These are phyloP conservation scores for Podarcis raffonei DNA, from an alignment of 2,113 vertebrate species.

Conservation along the genomic window DNA sequence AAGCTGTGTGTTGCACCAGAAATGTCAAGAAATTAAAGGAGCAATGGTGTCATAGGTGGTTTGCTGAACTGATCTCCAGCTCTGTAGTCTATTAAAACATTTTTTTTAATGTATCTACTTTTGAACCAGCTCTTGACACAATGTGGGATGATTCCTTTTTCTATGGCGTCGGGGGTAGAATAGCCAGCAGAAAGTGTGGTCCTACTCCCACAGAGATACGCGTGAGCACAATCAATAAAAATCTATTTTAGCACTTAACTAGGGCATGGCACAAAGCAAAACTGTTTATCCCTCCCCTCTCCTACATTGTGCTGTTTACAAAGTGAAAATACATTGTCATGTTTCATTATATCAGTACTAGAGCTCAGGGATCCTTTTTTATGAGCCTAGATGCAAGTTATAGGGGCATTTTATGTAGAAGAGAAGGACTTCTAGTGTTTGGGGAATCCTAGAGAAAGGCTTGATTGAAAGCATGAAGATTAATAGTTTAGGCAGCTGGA, in stretches of 20 bases:
- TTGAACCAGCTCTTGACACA: not conserved
- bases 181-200: not conserved
- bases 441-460: not conserved
- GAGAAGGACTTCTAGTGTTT: not conserved
- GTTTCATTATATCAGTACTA: constrained; percentile 15
- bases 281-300: not conserved
- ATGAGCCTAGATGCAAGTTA: not conserved
- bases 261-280: constrained; percentile 18
- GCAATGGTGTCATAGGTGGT: no score
- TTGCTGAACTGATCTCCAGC: not conserved
- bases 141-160: not conserved
- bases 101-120: not conserved
- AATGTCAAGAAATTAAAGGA: not conserved
- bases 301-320: constrained; percentile 20
- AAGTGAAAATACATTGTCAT: constrained; percentile 11
- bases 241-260: constrained; percentile 29
- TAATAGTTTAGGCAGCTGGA: not conserved
- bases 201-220: not conserved
- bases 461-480: not conserved
- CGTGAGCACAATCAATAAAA: constrained; percentile 23
- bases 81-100: not conserved
- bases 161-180: not conserved
- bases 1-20: not conserved
- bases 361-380: not conserved
- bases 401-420: not conserved